Conservation (phyloP, 2,797 vertebrate species). For the Pantherophis vulpinus region DNA sequence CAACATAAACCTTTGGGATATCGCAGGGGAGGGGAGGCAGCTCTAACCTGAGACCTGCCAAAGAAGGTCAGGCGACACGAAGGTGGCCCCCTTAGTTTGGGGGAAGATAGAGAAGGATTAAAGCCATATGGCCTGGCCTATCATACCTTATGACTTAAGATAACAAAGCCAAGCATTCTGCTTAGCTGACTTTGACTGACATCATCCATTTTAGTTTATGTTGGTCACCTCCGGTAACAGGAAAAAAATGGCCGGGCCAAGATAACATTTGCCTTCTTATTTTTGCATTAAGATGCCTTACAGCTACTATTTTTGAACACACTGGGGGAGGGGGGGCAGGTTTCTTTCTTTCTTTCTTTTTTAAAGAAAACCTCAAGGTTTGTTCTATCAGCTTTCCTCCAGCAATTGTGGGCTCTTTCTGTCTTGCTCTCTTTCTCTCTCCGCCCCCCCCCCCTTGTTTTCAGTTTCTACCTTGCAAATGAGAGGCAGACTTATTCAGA, state of each 20-base stretch:
- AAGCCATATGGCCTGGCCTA: slow-evolving; percentile 82
- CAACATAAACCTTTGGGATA: slow-evolving; percentile 84
- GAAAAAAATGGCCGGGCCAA: slow-evolving; percentile 78
- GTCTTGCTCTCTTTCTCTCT: slow-evolving; percentile 39
- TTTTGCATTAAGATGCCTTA: slow-evolving; percentile 82
- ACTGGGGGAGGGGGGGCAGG: background rate
- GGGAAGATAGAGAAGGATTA: slow-evolving; percentile 83
- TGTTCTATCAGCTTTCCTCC: slow-evolving; percentile 76
- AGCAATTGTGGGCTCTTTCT: slow-evolving; percentile 70
- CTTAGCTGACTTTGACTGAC: slow-evolving; percentile 80
- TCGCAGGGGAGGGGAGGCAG: slow-evolving; percentile 75
- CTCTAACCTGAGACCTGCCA: slow-evolving; percentile 81
- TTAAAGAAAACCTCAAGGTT: slow-evolving; percentile 75
- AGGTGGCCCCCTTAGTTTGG: slow-evolving; percentile 85
- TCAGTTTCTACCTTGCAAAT: slow-evolving; percentile 85
- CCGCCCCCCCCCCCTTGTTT: slow-evolving; percentile 69
- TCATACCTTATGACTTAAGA: slow-evolving; percentile 87
- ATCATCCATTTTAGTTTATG: slow-evolving; percentile 85
- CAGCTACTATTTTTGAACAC: slow-evolving; percentile 61
- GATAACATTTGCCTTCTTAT: slow-evolving; percentile 79
- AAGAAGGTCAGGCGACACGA: slow-evolving; percentile 82
- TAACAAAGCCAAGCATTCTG: slow-evolving; percentile 85
- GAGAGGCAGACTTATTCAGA: slow-evolving; percentile 83
- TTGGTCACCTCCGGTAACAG: slow-evolving; percentile 83
- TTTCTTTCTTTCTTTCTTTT: background rate